Percentiles rank a stretch among this genome's conserved stretches.
phyloP scores from a whole-genome alignment of 2,888 invertebrate genomes.

The Lasioglossum villosulum region DNA sequence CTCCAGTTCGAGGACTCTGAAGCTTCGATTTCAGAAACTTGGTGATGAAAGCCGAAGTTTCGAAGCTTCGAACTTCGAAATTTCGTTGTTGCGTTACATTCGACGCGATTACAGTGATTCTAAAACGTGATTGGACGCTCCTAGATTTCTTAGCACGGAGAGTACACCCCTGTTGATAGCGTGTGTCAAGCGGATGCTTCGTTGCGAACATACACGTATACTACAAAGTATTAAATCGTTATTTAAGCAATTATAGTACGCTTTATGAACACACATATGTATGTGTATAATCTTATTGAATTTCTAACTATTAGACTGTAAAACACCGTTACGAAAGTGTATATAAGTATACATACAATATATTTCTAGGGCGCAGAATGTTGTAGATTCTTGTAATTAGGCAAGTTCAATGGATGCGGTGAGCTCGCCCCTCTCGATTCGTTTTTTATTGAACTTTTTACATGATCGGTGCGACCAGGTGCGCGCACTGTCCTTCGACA shows the following conservation, averaged over 20 bases:
- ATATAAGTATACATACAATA: conserved; percentile 20
- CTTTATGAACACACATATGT: neutral
- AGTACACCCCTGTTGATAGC: neutral
- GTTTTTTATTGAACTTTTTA: conserved; percentile 67
- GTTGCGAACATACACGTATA: conserved; percentile 9
- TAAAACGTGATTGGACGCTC: no score
- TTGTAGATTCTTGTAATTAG: conserved; percentile 37
- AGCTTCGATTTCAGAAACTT: no score
- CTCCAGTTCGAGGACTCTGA: no score
- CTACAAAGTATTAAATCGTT: conserved; percentile 56
- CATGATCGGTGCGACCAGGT: conserved; percentile 18
- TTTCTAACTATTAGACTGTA: conserved; percentile 30
- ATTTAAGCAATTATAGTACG: conserved; percentile 35
- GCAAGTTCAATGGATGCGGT: conserved; percentile 4
- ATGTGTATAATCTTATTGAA: conserved; percentile 20
- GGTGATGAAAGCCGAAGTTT: no score
- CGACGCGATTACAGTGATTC: no score
- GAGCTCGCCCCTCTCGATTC: conserved; percentile 15
- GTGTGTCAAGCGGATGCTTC: conserved; percentile 20
- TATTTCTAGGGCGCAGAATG: conserved; percentile 32
- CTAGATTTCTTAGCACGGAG: no score
- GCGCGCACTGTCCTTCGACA: conserved; percentile 18
- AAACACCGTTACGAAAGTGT: conserved; percentile 36
- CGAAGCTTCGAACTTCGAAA: no score
- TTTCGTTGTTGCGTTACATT: no score